Conservation (phyloP, 2,797 vertebrate genomes). For the Triplophysa bombifrons region DNA sequence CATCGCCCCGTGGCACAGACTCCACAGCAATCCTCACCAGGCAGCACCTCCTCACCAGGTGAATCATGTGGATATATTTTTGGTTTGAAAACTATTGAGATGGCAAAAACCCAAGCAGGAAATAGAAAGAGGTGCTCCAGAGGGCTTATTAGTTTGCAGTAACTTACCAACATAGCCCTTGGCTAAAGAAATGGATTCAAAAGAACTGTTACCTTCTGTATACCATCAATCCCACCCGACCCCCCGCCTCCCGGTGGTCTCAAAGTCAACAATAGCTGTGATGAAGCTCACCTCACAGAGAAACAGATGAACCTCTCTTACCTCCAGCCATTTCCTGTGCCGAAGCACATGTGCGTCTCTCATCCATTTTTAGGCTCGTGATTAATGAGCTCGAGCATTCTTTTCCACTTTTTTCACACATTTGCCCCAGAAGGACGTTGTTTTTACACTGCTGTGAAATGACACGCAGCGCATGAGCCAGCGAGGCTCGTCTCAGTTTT, state of each 20-base stretch:
- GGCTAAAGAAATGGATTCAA: conserved; percentile 39
- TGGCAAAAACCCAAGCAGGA: conserved; percentile 33
- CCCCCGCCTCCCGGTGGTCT: conserved; percentile 29
- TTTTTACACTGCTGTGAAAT: conserved; percentile 14
- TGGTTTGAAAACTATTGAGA: neutral
- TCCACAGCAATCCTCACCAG: neutral
- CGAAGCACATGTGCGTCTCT: conserved; percentile 16
- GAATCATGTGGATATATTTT: conserved; percentile 27
- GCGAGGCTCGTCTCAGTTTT: conserved; percentile 13
- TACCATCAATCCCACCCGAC: neutral
- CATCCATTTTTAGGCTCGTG: conserved; percentile 45
- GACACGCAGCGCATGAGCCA: conserved; percentile 5
- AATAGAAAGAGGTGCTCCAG: conserved; percentile 30
- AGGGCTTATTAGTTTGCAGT: conserved; percentile 40
- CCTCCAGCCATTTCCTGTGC: neutral
- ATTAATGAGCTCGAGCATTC: conserved; percentile 54
- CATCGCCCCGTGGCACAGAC: neutral
- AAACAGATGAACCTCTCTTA: conserved; percentile 41
- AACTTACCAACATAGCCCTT: conserved; percentile 40
- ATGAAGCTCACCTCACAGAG: neutral
- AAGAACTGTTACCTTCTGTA: neutral
- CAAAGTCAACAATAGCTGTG: conserved; percentile 40
- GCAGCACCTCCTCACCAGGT: neutral
- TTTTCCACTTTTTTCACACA: conserved; percentile 18
- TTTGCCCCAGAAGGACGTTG: conserved; percentile 40